phyloP scores from a whole-genome alignment of 1,140 invertebrate species.

The Rhyacophila brunnea region DNA sequence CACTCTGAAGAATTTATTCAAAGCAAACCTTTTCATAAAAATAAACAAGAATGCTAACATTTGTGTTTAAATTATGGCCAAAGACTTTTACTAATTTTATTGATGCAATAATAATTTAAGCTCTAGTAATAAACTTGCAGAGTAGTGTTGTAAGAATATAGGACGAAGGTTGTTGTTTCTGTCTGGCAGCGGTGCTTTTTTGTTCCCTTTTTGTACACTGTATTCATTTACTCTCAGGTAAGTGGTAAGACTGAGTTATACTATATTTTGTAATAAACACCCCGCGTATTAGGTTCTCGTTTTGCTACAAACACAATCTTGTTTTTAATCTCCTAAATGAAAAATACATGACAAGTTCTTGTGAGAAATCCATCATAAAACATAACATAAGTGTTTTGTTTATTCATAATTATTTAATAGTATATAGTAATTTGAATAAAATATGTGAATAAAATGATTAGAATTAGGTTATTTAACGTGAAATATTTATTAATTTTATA shows the following conservation, averaged over 20 bases:
- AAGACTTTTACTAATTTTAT: too few species aligned
- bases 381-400: slow-evolving; percentile 12
- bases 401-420: slow-evolving; percentile 19
- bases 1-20: too few species aligned
- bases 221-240: neutral
- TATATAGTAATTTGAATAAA: too few species aligned
- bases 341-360: slow-evolving; percentile 10
- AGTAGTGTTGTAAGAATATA: neutral
- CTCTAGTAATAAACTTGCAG: too few species aligned
- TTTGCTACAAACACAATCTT: neutral
- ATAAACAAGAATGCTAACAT: too few species aligned
- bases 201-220: neutral
- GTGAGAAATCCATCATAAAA: slow-evolving; percentile 15
- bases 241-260: neutral
- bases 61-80: too few species aligned
- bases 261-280: neutral
- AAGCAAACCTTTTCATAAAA: too few species aligned
- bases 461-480: too few species aligned
- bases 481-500: too few species aligned
- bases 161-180: neutral
- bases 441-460: too few species aligned
- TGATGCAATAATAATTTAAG: too few species aligned
- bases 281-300: neutral
- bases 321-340: slow-evolving; percentile 21
- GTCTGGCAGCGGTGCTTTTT: neutral